phyloP scores from a whole-genome alignment of 2,797 vertebrate species.

The Phoeniculus purpureus region DNA sequence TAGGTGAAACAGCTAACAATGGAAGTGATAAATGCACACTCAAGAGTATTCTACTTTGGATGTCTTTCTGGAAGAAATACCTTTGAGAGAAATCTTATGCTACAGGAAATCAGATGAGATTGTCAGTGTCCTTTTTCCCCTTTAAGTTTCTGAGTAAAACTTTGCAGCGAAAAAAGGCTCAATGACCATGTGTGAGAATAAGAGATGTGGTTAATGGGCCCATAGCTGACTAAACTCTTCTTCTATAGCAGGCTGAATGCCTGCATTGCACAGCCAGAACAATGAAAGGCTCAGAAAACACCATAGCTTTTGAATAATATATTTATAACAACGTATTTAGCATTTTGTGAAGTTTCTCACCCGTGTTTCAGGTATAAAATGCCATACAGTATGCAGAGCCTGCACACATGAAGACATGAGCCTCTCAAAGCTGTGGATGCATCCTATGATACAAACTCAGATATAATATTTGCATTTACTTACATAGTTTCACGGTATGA shows the following conservation, averaged over 20 bases:
- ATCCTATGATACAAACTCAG: conserved; percentile 20
- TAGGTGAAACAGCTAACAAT: background rate
- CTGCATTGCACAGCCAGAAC: background rate
- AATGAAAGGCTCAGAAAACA: background rate
- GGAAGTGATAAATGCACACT: background rate
- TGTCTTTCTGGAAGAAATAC: background rate
- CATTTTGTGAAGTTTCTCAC: background rate
- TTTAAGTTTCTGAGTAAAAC: background rate
- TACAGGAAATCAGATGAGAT: background rate
- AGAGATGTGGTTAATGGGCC: background rate
- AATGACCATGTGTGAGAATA: background rate
- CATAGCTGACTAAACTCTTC: background rate
- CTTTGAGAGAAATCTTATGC: background rate
- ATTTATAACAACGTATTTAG: background rate
- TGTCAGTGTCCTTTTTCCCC: background rate
- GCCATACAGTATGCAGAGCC: conserved; percentile 14
- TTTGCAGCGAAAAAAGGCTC: background rate
- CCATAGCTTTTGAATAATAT: background rate
- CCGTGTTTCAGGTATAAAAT: conserved; percentile 23
- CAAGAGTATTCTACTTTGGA: background rate
- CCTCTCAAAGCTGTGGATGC: conserved; percentile 26
- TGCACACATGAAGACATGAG: conserved; percentile 1
- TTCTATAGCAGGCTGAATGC: background rate
- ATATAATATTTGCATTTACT: conserved; percentile 43
- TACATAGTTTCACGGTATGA: conserved; percentile 40